These are phyloP conservation scores for Platalea minor DNA, from an alignment of 2,797 vertebrate genomes.

Conservation along the genomic window DNA sequence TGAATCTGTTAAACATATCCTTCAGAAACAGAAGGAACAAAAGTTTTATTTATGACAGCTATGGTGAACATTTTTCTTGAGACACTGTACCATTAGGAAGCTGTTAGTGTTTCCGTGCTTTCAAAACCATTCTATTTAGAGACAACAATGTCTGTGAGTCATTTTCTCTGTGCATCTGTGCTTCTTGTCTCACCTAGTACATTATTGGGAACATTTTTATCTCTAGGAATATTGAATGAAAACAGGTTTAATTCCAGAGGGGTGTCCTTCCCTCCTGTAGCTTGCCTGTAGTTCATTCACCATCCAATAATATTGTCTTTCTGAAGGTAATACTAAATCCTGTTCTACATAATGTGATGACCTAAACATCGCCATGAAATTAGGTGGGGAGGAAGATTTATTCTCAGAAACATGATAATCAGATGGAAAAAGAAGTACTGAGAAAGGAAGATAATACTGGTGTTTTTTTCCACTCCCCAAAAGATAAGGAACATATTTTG, in stretches of 20 bases:
- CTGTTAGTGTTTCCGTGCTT: background rate
- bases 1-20: background rate
- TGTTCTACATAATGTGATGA: background rate
- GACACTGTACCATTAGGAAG: background rate
- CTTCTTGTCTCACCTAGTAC: background rate
- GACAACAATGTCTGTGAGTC: background rate
- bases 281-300: background rate
- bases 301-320: background rate
- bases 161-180: background rate
- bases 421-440: background rate
- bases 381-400: background rate
- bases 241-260: background rate
- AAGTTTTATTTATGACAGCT: background rate
- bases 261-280: background rate
- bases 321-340: background rate
- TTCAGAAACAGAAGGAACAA: background rate
- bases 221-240: background rate
- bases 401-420: background rate
- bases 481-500: background rate
- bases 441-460: background rate
- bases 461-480: background rate
- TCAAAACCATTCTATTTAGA: background rate
- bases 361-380: background rate
- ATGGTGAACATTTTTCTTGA: background rate
- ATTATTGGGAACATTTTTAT: background rate